These are phyloP conservation scores for Limnephilus marmoratus DNA, from an alignment of 2,888 invertebrate species.

Conservation along the genomic window DNA sequence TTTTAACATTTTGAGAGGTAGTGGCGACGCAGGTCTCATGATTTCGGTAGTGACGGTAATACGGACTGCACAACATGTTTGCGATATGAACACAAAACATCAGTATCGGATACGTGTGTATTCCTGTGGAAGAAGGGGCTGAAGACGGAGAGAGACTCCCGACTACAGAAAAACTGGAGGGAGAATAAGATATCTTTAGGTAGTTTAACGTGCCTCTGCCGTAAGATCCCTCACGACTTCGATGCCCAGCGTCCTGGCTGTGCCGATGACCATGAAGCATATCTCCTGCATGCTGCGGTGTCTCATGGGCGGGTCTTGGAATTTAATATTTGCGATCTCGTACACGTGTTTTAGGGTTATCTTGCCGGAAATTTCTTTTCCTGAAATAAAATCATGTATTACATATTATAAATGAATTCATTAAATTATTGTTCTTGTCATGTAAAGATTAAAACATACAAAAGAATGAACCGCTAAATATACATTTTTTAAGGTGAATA, in stretches of 20 bases:
- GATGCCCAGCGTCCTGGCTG: slow-evolving; percentile 90
- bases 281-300: slow-evolving; percentile 82
- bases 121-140: too few species aligned
- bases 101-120: too few species aligned
- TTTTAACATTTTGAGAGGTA: too few species aligned
- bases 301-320: slow-evolving; percentile 87
- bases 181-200: neutral
- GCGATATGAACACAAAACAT: too few species aligned
- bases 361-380: slow-evolving; percentile 89
- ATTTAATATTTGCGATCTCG: slow-evolving; percentile 98
- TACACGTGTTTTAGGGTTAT: slow-evolving; percentile 96
- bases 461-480: too few species aligned
- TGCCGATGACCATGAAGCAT: slow-evolving; percentile 87
- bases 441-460: too few species aligned
- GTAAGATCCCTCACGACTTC: slow-evolving; percentile 88
- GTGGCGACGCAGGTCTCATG: too few species aligned
- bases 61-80: too few species aligned
- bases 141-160: too few species aligned
- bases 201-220: slow-evolving; percentile 75
- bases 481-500: too few species aligned
- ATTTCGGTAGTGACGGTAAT: too few species aligned
- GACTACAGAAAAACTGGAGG: neutral
- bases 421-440: too few species aligned
- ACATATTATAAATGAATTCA: neutral
- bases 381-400: slow-evolving; percentile 71